Base-by-base conservation (phyloP, 2,888 invertebrate genomes). In the Rhaphigaster nebulosa region DNA sequence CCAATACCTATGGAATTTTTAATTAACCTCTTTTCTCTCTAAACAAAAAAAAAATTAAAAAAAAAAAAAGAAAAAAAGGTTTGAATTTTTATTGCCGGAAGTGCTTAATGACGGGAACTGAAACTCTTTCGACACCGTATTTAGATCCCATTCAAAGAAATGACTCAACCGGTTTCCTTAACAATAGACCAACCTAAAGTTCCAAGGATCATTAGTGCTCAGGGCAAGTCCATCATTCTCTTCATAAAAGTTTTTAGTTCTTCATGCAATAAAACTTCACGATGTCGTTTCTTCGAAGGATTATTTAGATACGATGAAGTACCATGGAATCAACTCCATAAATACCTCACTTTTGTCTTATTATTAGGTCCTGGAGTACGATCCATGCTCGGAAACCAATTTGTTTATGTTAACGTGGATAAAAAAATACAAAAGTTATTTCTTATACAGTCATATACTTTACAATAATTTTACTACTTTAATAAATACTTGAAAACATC, bases 131-230 rank as follows among this genome's bases (percentile, higher is more conserved):
- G 65, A 65, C 1, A 65, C 65, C 65, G 20, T 65, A 29, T 65
- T 65, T 65, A 65, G 65, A 29, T 65, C 5, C 65, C 65, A 65
- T 65, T 65, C 65, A 65, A 15, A 65, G 65, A 65, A 65, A 65
- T 65, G 65, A 29, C 65, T 65, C 65, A 65, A 65, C 65, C 18
- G 29, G 65, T 65, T 65, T 29, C 12, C 65, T 15, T 29, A 65
- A 65, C 65, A 65, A 65, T 65, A 65, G 65, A 65, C 29, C 65
- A 65, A 65, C 65, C 65, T 65, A 15, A 29, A 65, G 29, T 65
- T 29, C 29, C 29, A 65, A 65, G 65, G 65, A 29, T 65, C 65
- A 29, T 65, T 65, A 65, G 65, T 5, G 65, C 29, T 29, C n/a
- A 3, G 65, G 15, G 65, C 65, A 65, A 65, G 29, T 65, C 65